Conservation (phyloP, 2,797 vertebrate species). For the Clarias laeviceps region DNA sequence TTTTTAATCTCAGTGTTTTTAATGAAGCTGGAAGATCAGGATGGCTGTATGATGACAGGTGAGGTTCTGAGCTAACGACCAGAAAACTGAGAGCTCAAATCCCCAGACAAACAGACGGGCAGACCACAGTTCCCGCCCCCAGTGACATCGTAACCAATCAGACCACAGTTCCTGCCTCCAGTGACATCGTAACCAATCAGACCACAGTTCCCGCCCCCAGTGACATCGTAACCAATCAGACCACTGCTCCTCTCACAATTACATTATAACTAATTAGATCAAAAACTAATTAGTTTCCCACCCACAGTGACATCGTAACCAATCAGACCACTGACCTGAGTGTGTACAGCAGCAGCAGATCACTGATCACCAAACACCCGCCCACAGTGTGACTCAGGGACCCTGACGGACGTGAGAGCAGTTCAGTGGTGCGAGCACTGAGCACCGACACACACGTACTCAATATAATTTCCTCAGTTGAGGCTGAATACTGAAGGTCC, state of each 20-base stretch:
- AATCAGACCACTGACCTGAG: not conserved
- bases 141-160: not conserved
- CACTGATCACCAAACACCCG: not conserved
- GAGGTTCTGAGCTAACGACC: not conserved
- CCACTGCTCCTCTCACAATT: not conserved
- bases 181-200: not conserved
- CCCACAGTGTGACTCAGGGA: not conserved
- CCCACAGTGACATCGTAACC: not conserved
- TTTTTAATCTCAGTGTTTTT: not conserved
- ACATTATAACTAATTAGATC: no score
- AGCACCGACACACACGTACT: not conserved
- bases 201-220: not conserved
- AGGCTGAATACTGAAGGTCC: not conserved
- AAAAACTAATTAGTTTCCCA: no score
- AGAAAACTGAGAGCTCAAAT: not conserved
- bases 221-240: not conserved
- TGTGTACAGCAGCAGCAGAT: not conserved
- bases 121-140: not conserved
- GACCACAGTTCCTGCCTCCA: accelerated
- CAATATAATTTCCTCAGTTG: not conserved
- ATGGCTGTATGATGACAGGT: not conserved
- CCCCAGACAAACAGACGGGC: not conserved
- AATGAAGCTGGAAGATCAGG: not conserved
- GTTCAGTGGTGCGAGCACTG: not conserved
- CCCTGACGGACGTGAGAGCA: no score